phyloP scores from a whole-genome alignment of 2,888 invertebrate species.

The Amphipoea lucens region DNA sequence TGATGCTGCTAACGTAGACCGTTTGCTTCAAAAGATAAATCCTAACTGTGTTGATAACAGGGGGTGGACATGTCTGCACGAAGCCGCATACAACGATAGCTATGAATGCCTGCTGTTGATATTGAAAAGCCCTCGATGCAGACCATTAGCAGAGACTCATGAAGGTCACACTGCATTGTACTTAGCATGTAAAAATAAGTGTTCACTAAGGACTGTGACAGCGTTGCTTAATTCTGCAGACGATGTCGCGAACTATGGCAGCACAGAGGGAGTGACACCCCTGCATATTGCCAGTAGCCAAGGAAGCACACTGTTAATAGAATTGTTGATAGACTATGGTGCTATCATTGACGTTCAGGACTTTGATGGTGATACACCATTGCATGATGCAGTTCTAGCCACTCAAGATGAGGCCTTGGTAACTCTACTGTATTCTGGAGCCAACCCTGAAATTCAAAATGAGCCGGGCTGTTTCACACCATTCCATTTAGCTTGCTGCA shows the following conservation, averaged over 20 bases:
- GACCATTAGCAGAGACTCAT: constrained; percentile 83
- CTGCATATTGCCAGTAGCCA: constrained; percentile 83
- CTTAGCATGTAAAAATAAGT: constrained; percentile 81
- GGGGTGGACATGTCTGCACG: constrained; percentile 89
- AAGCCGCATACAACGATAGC: constrained; percentile 86
- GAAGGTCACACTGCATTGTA: constrained; percentile 88
- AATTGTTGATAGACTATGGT: constrained; percentile 82
- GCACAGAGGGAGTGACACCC: constrained; percentile 87
- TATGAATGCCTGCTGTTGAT: constrained; percentile 82
- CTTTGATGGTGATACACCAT: constrained; percentile 87
- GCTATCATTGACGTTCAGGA: constrained; percentile 85
- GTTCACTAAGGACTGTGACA: constrained; percentile 80
- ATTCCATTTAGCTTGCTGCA: constrained; percentile 86
- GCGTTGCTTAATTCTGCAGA: constrained; percentile 79
- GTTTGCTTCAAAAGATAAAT: constrained; percentile 83
- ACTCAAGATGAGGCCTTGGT: constrained; percentile 76
- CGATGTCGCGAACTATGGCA: constrained; percentile 85
- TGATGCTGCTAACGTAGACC: constrained; percentile 77
- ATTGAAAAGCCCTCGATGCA: constrained; percentile 78
- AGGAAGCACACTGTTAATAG: constrained; percentile 81
- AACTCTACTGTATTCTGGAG: constrained; percentile 84
- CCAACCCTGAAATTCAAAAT: constrained; percentile 83
- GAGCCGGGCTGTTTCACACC: constrained; percentile 79
- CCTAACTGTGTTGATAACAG: constrained; percentile 88
- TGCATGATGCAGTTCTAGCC: constrained; percentile 84